phyloP scores from a whole-genome alignment of 1,140 invertebrate genomes.

The Drosophila nasuta region DNA sequence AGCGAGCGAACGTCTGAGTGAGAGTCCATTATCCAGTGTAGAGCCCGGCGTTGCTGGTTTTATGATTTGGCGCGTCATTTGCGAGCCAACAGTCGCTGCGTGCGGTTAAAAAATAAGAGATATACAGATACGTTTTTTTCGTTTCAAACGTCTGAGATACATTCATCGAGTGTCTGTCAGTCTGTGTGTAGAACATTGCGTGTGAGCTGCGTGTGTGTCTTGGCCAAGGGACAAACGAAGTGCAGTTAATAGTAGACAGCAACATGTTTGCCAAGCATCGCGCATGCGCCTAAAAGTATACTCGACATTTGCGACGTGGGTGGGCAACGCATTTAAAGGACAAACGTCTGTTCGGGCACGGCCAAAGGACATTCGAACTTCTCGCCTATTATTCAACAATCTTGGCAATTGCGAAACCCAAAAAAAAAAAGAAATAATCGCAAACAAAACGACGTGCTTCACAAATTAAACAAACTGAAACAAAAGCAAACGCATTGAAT shows the following conservation, averaged over 20 bases:
- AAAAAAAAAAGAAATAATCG: constrained; percentile 20
- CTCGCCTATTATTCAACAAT: constrained; percentile 64
- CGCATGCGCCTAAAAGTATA: constrained; percentile 74
- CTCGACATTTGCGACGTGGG: constrained; percentile 65
- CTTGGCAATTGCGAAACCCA: constrained; percentile 23
- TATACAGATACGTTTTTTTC: constrained; percentile 6
- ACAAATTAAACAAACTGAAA: neutral
- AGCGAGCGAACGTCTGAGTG: constrained; percentile 15
- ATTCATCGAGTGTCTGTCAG: neutral
- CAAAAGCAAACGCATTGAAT: constrained; percentile 28
- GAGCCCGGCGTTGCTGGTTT: constrained; percentile 70
- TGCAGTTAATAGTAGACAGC: constrained; percentile 58
- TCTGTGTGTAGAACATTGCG: neutral
- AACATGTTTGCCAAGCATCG: constrained; percentile 65
- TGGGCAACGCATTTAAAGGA: constrained; percentile 63
- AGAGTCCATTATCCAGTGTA: constrained; percentile 50
- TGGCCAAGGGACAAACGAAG: constrained; percentile 9
- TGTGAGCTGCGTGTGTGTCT: constrained; percentile 17
- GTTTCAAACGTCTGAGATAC: neutral
- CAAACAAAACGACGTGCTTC: constrained; percentile 13
- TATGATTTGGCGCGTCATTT: constrained; percentile 77
- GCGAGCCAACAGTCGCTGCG: constrained; percentile 69
- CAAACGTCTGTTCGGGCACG: constrained; percentile 47
- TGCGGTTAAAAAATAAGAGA: constrained; percentile 58
- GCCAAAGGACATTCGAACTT: constrained; percentile 64